Base-by-base conservation (phyloP, 2,888 invertebrate genomes). In the Prionchulus punctatus region DNA sequence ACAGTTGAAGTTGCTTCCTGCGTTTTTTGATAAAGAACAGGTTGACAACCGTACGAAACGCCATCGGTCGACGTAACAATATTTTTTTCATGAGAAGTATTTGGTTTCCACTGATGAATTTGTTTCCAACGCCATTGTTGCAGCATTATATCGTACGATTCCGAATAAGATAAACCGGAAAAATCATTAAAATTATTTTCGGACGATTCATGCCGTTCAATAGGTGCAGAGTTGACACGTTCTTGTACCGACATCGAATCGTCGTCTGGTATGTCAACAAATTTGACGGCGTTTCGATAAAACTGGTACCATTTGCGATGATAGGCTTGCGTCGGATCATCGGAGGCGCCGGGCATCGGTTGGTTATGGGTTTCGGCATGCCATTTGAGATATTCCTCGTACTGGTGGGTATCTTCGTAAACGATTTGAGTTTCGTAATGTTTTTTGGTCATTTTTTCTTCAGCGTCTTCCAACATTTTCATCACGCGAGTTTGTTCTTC, bases 351-450 rank as follows among this genome's bases (percentile, higher is more conserved):
- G 4, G 50, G 27, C 2, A 49, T 48, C 28, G 30, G 28, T 7
- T 21, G 48, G 18, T 54, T 50, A 43, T 57, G 57, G 3, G 27
- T 12, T 43, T 54, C 36, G 54, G 45, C 48, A 49, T 54, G 54
- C 30, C 42, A 57, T 36, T 43, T 28, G 12, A 45, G 51, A 36
- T 57, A 57, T 26, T 49, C 43, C 4, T 42, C 43, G 54, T 57
- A 57, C 12, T 28, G 30, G 2, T 42, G 2, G 15, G 57, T 57
- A 51, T 57, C 57, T 50, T 54, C 31, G 51, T 50, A 57, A 43
- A 57, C n/a, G 21, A 57, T 23, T 43, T 57, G 49, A 12, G 25
- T 23, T 4, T 45, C 23, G 23, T 36, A 18, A 18, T 18, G 12
- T 12, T 18, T 36, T 36, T 18, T 36, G 36, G 18, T 18, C 12